Percentiles rank a stretch among this genome's conserved stretches.
These are phyloP conservation scores for Esox niger DNA, from an alignment of 2,113 vertebrate species.

Conservation along the genomic window DNA sequence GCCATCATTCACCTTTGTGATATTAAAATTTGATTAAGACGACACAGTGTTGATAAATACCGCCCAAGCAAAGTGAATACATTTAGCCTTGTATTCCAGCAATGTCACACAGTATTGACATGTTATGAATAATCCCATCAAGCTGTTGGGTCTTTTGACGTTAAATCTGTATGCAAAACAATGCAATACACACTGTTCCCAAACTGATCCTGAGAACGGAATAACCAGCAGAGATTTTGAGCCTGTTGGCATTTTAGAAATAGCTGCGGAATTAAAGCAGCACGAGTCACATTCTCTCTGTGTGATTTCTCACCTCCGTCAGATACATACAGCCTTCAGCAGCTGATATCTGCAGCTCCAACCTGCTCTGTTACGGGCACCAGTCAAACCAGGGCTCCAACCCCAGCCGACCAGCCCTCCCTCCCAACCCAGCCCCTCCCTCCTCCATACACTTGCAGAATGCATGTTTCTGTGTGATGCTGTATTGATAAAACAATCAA, in stretches of 20 bases:
- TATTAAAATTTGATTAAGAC: neutral
- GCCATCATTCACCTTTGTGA: slow-evolving; percentile 9
- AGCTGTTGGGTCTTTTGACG: no score
- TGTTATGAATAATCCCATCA: no score
- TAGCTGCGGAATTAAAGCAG: slow-evolving; percentile 43
- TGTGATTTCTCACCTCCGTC: slow-evolving; percentile 10
- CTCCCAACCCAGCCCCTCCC: neutral
- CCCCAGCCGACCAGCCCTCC: no score
- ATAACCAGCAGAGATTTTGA: slow-evolving; percentile 24
- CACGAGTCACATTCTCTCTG: slow-evolving; percentile 18
- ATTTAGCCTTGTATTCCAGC: neutral
- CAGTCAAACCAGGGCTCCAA: slow-evolving; percentile 12
- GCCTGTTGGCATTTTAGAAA: slow-evolving; percentile 55
- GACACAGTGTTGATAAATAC: neutral
- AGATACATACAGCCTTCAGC: slow-evolving; percentile 18
- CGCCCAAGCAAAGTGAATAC: neutral
- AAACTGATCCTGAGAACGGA: slow-evolving; percentile 46
- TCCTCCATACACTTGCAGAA: neutral
- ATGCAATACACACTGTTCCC: slow-evolving; percentile 20
- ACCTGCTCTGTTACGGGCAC: slow-evolving; percentile 26
- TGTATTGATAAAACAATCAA: no score
- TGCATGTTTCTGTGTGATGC: no score
- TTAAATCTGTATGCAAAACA: no score
- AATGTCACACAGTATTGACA: no score
- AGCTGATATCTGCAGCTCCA: slow-evolving; percentile 40